Evolutionary conservation across 2,113 vertebrate species (phyloP), one percentile per base, ranked within the genome.

Genomic region (Ageneiosus marmoratus): DNA sequence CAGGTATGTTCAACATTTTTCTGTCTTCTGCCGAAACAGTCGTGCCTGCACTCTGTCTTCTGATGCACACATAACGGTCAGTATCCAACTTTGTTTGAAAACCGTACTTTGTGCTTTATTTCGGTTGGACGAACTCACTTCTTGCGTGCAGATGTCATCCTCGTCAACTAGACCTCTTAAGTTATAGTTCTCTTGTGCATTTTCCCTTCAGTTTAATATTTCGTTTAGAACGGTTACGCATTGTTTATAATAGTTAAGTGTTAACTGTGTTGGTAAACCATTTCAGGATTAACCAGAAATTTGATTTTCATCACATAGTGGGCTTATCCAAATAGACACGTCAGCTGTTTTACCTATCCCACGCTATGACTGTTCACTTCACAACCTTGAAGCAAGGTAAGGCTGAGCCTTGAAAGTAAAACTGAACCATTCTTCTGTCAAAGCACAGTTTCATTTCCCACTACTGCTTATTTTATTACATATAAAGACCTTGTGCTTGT

Each of bases 1-100:
- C 92, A 95, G 94, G 94, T 95, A 94, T 74, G 86, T 76, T 77
- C 46, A 63, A 72, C 70, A 70, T 32, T 83, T 80, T 85, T 76
- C 48, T 56, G 46, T 73, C 18, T 51, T 58, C 51, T 78, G 70
- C 48, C 83, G 48, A 76, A 86, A 82, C 63, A 41, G 48, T 9
- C 37, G 37, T n/a, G 37, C 46, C 46, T 70, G 75, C 37, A 32
- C 18, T 34, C 24, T 34, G 4, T 77, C 8, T 20, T 53, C 48
- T 75, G 46, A 27, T 51, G 48, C 27, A 32, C 3, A 51, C 27
- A 51, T 12, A 29, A 53, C n/a, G n/a, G 46, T 20, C 4, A 50
- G 27, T 50, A 53, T 27, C 24, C 67, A 46, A 22, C 16, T 60
- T 27, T 58, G 27, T 20, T 8, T 32, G 15, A 55, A 73, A 58